Base-by-base conservation (phyloP, 2,797 vertebrate genomes). In the Ctenopoma multispine region DNA sequence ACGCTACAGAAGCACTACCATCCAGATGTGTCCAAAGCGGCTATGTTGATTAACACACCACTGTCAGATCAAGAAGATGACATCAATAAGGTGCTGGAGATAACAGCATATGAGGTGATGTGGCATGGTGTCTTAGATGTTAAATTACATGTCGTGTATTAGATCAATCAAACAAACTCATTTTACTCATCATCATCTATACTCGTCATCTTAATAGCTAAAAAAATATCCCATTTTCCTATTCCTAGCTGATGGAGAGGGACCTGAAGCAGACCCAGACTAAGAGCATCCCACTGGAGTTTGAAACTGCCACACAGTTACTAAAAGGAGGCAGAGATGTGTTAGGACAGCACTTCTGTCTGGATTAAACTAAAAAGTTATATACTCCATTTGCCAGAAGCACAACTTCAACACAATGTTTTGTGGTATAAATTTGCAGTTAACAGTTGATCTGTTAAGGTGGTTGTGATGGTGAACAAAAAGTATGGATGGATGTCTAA, bases 1-100 rank as follows among this genome's bases (percentile, higher is more conserved):
- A 90, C 95, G 0, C 92, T 99, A 29, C 98, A 99, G 92, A 96
- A 72, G 36, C 98, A 99, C 87, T 97, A 96, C 81, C 95, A 99
- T 78, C 97, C 97, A 1, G 96, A 97, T 61, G 97, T 99, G 79
- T 93, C 95, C 77, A 96, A 89, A 85, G 93, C 94, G 10, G 98
- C 98, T 18, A 75, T 92, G 64, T 17, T 83, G 14, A 95, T 99
- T 82, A 98, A 93, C 84, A 92, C 93, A 8, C 88, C 92, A 0
- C 88, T 98, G 24, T 87, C 95, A 0, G 77, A 88, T 46, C 78
- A 92, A 0, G 97, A 99, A 75, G 94, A 93, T 4, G 96, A 97
- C 86, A 85, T 99, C 10, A 92, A 89, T 0, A 90, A 94, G 0
- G 80, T 96, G 18, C 84, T 99, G 75, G 97, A 98, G 80, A 88